These are phyloP conservation scores for Psittacula derbiana DNA, from an alignment of 2,797 vertebrate species.

Conservation along the genomic window DNA sequence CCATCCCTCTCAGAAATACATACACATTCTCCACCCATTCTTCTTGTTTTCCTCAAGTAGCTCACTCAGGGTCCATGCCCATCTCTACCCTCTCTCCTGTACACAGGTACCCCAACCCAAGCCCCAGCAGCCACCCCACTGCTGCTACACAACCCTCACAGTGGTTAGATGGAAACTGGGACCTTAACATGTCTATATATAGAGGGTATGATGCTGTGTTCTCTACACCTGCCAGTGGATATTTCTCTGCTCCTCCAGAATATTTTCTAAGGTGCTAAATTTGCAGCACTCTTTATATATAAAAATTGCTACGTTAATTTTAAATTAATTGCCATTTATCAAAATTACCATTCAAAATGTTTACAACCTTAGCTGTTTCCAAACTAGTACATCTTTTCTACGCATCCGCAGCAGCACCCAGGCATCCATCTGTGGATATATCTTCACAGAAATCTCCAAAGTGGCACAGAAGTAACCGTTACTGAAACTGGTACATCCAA, in stretches of 20 bases:
- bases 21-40: fast-evolving
- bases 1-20: not conserved
- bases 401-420: not conserved
- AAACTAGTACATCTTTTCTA: not conserved
- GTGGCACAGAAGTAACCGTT: fast-evolving
- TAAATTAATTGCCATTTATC: not conserved
- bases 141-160: not conserved
- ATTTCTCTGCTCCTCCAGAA: not conserved
- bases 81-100: not conserved
- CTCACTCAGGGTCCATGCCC: not conserved
- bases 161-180: not conserved
- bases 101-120: not conserved
- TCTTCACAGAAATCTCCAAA: not conserved
- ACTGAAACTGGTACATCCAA: not conserved
- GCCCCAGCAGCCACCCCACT: not conserved
- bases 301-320: not conserved
- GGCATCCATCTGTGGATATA: not conserved
- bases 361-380: not conserved
- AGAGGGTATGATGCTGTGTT: not conserved
- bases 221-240: not conserved
- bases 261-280: not conserved
- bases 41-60: not conserved
- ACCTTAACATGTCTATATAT: not conserved
- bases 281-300: not conserved
- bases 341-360: not conserved